Conservation (phyloP, 2,113 vertebrate genomes). For the Loxodonta africana region DNA sequence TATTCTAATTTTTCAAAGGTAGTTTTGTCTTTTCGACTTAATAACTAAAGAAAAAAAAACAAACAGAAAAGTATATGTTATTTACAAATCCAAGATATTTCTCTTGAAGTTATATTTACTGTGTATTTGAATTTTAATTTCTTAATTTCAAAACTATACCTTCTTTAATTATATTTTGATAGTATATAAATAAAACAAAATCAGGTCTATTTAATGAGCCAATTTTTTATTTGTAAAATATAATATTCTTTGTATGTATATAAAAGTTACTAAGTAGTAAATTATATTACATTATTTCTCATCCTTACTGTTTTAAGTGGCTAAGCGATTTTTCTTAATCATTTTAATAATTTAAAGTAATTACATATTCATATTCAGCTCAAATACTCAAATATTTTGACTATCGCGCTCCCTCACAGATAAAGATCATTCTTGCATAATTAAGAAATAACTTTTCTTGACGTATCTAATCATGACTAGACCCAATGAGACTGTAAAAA, state of each 20-base stretch:
- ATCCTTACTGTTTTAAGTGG: constrained; percentile 39
- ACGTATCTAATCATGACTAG: not conserved
- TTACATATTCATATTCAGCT: not conserved
- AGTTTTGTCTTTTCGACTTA: constrained; percentile 98
- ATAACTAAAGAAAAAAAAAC: constrained; percentile 88
- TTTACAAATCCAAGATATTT: constrained; percentile 63
- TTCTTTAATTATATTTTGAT: constrained; percentile 61
- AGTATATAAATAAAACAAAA: constrained; percentile 54
- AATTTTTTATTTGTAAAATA: constrained; percentile 45
- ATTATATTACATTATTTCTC: constrained; percentile 48
- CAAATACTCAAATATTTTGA: constrained; percentile 38
- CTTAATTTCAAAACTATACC: constrained; percentile 60
- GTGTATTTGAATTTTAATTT: constrained; percentile 57
- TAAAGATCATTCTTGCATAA: constrained; percentile 14
- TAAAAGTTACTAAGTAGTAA: constrained; percentile 17
- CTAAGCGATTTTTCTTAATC: constrained; percentile 18
- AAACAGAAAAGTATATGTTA: constrained; percentile 68
- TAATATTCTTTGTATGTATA: not conserved
- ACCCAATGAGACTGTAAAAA: not conserved
- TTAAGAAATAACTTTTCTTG: constrained; percentile 39
- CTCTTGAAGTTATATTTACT: constrained; percentile 4
- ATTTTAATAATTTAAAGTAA: constrained; percentile 58
- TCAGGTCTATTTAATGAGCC: constrained; percentile 48
- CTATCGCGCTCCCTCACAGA: not conserved
- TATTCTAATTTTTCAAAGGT: constrained; percentile 98